These are phyloP conservation scores for Dynastes maya DNA, from an alignment of 2,888 invertebrate species.

Conservation along the genomic window DNA sequence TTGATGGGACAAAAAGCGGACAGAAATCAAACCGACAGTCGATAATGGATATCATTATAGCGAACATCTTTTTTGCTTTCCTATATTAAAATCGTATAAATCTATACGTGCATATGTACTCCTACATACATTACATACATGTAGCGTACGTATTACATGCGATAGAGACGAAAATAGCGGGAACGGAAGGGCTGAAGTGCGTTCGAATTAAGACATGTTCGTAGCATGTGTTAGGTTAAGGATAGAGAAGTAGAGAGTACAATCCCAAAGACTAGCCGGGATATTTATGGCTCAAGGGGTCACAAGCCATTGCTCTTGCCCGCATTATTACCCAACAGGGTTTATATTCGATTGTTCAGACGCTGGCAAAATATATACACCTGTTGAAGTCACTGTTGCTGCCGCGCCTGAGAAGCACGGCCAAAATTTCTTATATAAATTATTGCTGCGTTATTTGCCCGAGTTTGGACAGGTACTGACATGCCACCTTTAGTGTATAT, in stretches of 20 bases:
- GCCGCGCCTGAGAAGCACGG: conserved; percentile 35
- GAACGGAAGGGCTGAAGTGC: conserved; percentile 35
- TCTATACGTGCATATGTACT: not conserved
- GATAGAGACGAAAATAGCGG: conserved; percentile 42
- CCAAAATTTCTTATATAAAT: conserved; percentile 40
- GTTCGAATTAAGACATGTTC: conserved; percentile 53
- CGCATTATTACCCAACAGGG: conserved; percentile 71
- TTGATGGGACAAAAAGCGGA: not conserved
- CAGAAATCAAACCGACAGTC: conserved; percentile 43
- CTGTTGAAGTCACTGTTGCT: conserved; percentile 68
- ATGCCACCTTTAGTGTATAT: no score
- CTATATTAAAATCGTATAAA: conserved; percentile 31
- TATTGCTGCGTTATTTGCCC: conserved; percentile 18
- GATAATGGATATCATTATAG: conserved; percentile 35
- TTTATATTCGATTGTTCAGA: conserved; percentile 69
- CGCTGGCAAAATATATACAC: conserved; percentile 70
- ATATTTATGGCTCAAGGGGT: conserved; percentile 71
- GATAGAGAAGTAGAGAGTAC: conserved; percentile 53
- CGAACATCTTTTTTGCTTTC: conserved; percentile 16
- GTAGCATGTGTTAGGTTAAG: conserved; percentile 53
- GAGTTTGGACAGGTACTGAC: not conserved
- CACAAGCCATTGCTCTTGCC: conserved; percentile 71
- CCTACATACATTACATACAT: not conserved
- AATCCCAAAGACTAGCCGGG: conserved; percentile 67
- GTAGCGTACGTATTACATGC: conserved; percentile 1